A percentile compares a stretch with the other conserved stretches of the same genome.
Evolutionary conservation across 2,113 vertebrate genomes (phyloP).

Genomic region (Formicarius rufipectus): DNA sequence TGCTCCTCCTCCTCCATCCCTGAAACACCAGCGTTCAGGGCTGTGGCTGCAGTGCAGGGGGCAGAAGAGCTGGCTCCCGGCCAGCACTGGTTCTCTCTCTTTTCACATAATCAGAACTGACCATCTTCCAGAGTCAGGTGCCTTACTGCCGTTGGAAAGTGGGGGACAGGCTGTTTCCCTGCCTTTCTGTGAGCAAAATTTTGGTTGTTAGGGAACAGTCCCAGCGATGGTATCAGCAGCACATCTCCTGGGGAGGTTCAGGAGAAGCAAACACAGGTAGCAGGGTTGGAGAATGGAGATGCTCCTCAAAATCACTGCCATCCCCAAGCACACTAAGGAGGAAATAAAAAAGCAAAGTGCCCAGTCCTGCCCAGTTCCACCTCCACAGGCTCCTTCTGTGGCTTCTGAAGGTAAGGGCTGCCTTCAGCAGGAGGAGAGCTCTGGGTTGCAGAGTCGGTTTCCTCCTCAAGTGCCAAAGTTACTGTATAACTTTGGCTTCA

Average conservation of each 20-base stretch:
- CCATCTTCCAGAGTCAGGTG: not conserved
- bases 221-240: fast-evolving
- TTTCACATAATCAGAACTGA: not conserved
- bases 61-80: not conserved
- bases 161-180: not conserved
- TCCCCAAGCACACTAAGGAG: not conserved
- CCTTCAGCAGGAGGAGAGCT: not conserved
- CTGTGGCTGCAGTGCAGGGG: fast-evolving
- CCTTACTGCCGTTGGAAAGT: not conserved
- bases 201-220: not conserved
- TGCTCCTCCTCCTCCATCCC: not conserved
- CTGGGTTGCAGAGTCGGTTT: not conserved
- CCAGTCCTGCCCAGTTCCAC: not conserved
- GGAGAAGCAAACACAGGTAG: not conserved
- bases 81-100: fast-evolving
- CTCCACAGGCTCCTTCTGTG: not conserved
- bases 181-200: not conserved
- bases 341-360: not conserved
- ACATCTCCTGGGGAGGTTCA: fast-evolving
- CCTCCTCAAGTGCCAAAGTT: not conserved
- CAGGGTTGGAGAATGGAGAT: not conserved
- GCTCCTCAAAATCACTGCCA: not conserved
- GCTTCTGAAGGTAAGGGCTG: not conserved
- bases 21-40: fast-evolving
- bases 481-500: not conserved